Evolutionary conservation across 2,888 invertebrate species (phyloP).

Genomic region (Boloria euphrosyne): DNA sequence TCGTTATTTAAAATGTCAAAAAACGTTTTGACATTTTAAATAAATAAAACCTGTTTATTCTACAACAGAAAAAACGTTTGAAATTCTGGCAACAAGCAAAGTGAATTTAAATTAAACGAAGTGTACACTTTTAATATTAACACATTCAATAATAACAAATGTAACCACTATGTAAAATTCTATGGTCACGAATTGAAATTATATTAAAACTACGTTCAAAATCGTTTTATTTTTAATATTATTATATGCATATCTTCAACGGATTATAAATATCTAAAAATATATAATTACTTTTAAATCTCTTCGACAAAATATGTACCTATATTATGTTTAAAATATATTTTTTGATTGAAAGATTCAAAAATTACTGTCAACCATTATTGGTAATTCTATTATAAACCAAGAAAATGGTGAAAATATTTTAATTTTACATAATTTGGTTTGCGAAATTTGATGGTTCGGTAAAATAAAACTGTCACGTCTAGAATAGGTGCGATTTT

Average conservation of each 20-base stretch:
- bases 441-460: constrained; percentile 47
- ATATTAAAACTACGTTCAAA: too few species aligned
- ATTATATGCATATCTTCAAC: too few species aligned
- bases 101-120: constrained; percentile 59
- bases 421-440: constrained; percentile 58
- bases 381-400: constrained; percentile 13
- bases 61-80: constrained; percentile 46
- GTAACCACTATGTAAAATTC: too few species aligned
- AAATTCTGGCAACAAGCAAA: constrained; percentile 53
- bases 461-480: constrained; percentile 71
- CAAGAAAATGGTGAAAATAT: constrained; percentile 46
- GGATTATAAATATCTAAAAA: too few species aligned
- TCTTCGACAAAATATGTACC: too few species aligned
- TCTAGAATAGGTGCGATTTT: constrained; percentile 78
- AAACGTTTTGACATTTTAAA: constrained; percentile 44
- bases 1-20: constrained; percentile 34
- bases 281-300: too few species aligned
- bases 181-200: too few species aligned
- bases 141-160: too few species aligned
- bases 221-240: too few species aligned
- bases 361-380: constrained; percentile 14
- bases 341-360: background rate
- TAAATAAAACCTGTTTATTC: constrained; percentile 52
- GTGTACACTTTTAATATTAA: too few species aligned
- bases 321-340: background rate